Base-by-base conservation (phyloP, 2,888 invertebrate species). In the Antitype chi region DNA sequence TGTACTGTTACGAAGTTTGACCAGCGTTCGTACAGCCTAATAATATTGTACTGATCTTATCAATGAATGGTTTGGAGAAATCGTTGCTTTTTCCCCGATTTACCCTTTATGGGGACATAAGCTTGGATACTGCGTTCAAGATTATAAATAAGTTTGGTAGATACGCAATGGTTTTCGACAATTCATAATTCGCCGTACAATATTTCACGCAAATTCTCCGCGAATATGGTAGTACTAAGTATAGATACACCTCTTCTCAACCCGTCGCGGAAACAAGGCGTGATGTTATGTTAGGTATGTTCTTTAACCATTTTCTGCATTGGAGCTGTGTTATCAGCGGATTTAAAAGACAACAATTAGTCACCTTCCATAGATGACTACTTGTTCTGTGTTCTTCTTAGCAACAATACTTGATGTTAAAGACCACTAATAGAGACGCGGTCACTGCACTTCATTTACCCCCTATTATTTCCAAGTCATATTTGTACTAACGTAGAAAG, bases 1-100 rank as follows among this genome's bases (percentile, higher is more conserved):
- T 47, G 32, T 72, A 78, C 62, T 55, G 79, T 79, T 72, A 68
- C 17, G 15, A 49, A 43, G 49, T 66, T 60, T 62, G 59, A 55
- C 43, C 52, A 43, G 23, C 5, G 1, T 59, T 52, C n/a, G 28
- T 13, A 17, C 60, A 17, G 17, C 20, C 32, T 38, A 25, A 53
- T 38, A 55, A 55, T 66, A 64, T 43, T 53, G 43, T 17, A 57
- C 17, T 60, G 55, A 78, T 62, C 23, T 67, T 77, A 78, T 77
- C 64, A 64, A 78, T 55, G 53, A 57, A 76, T 47, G 32, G 32
- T 66, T 60, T 52, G 17, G 47, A 53, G 67, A 77, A 62, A 76
- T 76, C 53, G n/a, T 6, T 38, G 28, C 7, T 67, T 59, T 57
- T 70, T 38, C 23, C 17, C 28, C 43, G 28, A 52, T 53, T 43